Evolutionary conservation across 2,797 vertebrate species (phyloP), one percentile per base, ranked within the genome.

Genomic region (Moxostoma hubbsi): DNA sequence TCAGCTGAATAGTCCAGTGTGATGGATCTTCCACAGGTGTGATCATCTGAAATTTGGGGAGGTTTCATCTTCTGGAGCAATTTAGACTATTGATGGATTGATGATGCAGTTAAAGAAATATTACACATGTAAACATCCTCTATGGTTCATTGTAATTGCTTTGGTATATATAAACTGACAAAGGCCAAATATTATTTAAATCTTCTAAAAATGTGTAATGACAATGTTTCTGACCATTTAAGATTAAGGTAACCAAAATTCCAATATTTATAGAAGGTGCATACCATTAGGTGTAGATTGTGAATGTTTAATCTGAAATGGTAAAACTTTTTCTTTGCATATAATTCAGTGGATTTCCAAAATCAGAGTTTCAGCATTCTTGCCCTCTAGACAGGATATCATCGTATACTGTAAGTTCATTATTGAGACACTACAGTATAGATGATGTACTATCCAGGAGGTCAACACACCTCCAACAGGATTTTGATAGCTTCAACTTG

Each of bases 401-500:
- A 99, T 99, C 96, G 86, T 99, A 99, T 99, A 99, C 97, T 99
- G 98, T 99, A 99, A 99, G 97, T 99, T 96, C 92, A 93, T 89
- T 93, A 96, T 93, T 91, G 89, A 95, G 97, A 97, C 95, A 99
- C 97, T 99, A 99, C 97, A 99, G 98, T 99, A 99, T 99, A 99
- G 98, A 98, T 99, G 98, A 99, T 99, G 98, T 99, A 99, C 98
- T 98, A 97, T 94, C 92, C 93, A 86, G 94, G 92, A 93, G 85
- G 16, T 88, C 92, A 89, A 90, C 85, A 86, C 66, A 43, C 85
- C 84, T 71, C 69, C 51, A 8, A 15, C 45, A 36, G 54, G 8
- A 66, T 55, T 51, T 12, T 45, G 47, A 36, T 36, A 36, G 36
- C 36, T 36, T 36, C 36, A 36, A 36, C 36, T 36, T 50, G 70